A percentile compares a stretch with the other conserved stretches of the same genome.
phyloP scores from a whole-genome alignment of 2,113 vertebrate species.

The Sinocyclocheilus grahami region DNA sequence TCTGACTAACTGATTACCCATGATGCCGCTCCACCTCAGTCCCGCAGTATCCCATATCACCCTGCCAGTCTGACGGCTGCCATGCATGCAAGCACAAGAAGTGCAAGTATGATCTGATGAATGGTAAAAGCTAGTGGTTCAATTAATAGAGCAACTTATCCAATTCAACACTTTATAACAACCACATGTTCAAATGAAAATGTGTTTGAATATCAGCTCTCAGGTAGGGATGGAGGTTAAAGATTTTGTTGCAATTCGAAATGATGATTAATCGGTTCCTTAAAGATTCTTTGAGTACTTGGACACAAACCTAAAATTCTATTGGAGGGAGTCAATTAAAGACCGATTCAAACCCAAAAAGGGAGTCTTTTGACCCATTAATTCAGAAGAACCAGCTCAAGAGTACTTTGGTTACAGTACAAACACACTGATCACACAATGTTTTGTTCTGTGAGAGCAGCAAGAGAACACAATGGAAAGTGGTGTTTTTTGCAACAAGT shows the following conservation, averaged over 20 bases:
- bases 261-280: not conserved
- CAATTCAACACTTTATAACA: not conserved
- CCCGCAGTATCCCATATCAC: not conserved
- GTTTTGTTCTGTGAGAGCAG: no score
- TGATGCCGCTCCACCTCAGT: not conserved
- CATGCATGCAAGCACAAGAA: not conserved
- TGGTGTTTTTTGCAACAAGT: no score
- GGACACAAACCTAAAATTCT: not conserved
- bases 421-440: no score
- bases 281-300: not conserved
- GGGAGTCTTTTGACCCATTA: no score
- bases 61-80: not conserved
- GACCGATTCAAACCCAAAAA: no score
- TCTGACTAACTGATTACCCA: not conserved
- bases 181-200: not conserved
- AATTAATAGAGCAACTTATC: not conserved
- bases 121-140: not conserved
- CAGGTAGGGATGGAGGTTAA: not conserved
- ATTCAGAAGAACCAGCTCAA: no score
- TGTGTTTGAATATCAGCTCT: not conserved
- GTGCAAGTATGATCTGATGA: not conserved
- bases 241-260: not conserved
- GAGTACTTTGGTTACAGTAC: no score
- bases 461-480: no score
- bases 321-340: no score